phyloP scores from a whole-genome alignment of 2,888 invertebrate species.

The Lepidocyrtoides sp. region DNA sequence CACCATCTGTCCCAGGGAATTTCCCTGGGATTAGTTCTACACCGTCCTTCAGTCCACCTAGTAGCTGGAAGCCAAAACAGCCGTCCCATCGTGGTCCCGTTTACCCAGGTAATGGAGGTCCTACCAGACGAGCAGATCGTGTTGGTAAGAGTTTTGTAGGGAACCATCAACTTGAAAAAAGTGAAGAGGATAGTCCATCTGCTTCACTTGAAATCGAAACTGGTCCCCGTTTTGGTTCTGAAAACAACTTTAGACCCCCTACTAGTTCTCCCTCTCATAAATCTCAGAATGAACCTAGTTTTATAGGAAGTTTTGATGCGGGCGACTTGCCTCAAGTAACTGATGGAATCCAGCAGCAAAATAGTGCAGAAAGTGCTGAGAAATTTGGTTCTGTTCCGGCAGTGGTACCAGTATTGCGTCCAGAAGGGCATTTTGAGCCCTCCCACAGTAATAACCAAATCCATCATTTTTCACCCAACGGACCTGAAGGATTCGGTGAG shows the following conservation, averaged over 20 bases:
- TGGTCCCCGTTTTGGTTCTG: not conserved
- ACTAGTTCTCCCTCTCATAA: not conserved
- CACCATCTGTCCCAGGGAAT: not conserved
- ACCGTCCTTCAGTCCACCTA: not conserved
- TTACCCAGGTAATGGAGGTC: not conserved
- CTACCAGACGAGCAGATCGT: constrained; percentile 32
- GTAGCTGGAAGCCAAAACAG: constrained; percentile 30
- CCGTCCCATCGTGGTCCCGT: constrained; percentile 26
- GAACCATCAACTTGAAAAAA: not conserved
- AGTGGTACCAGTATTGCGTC: not conserved
- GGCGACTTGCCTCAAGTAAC: constrained; percentile 24
- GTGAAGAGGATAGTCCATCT: not conserved
- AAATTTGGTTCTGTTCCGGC: not conserved
- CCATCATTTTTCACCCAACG: not conserved
- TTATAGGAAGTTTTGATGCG: constrained; percentile 62
- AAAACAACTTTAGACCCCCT: not conserved
- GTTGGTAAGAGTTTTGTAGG: too few relatives aligned
- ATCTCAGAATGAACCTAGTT: not conserved
- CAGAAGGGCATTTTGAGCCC: not conserved
- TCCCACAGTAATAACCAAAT: not conserved
- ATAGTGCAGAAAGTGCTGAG: not conserved
- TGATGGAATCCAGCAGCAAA: not conserved
- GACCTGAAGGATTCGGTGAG: not conserved
- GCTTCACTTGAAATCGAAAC: not conserved
- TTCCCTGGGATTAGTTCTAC: not conserved